Conservation (phyloP, 2,113 vertebrate species). For the Etheostoma spectabile region DNA sequence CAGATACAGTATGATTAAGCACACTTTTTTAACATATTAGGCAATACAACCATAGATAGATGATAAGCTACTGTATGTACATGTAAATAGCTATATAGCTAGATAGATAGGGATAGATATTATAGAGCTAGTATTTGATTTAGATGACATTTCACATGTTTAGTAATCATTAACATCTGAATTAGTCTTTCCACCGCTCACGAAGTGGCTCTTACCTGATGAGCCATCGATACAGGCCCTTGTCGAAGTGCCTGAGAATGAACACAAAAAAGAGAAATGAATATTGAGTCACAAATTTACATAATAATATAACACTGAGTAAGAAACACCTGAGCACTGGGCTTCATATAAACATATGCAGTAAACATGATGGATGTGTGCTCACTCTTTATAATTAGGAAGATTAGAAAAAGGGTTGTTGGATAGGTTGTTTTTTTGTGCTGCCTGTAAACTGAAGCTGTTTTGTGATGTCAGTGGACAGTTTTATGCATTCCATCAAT, state of each 20-base stretch:
- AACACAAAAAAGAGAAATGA: slow-evolving; percentile 33
- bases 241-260: slow-evolving; percentile 83
- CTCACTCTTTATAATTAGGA: slow-evolving; percentile 42
- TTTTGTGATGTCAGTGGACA: slow-evolving; percentile 55
- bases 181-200: slow-evolving; percentile 49
- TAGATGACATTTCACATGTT: slow-evolving; percentile 44
- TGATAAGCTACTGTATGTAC: neutral
- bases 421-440: neutral
- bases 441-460: slow-evolving; percentile 52
- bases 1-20: slow-evolving; percentile 10
- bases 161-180: slow-evolving; percentile 58
- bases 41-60: neutral
- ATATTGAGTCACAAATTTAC: slow-evolving; percentile 67
- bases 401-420: slow-evolving; percentile 51
- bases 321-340: slow-evolving; percentile 66
- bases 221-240: slow-evolving; percentile 87
- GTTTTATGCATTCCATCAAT: slow-evolving; percentile 77
- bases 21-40: slow-evolving; percentile 6
- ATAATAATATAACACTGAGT: slow-evolving; percentile 62
- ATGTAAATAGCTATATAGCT: neutral
- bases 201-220: slow-evolving; percentile 82
- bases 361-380: slow-evolving; percentile 10
- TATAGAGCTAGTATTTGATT: slow-evolving; percentile 37
- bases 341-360: slow-evolving; percentile 31
- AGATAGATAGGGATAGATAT: neutral